Evolutionary conservation across 2,113 vertebrate genomes (phyloP).

Genomic region (Pionites leucogaster): DNA sequence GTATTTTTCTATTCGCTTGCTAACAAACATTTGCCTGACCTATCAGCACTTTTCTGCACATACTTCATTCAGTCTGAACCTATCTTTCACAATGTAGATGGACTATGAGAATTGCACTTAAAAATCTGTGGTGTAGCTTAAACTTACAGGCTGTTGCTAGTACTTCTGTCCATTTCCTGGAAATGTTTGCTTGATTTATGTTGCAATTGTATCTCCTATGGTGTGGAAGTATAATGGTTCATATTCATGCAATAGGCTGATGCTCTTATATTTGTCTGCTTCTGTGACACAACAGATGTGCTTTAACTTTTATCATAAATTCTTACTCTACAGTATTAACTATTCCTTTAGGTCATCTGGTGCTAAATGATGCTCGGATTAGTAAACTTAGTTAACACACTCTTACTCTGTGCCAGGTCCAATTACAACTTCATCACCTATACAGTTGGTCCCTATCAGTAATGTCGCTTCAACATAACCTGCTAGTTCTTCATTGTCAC

Average conservation of each 20-base stretch:
- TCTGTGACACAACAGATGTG: not conserved
- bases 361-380: not conserved
- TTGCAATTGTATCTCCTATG: not conserved
- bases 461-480: not conserved
- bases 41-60: not conserved
- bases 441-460: not conserved
- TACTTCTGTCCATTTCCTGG: not conserved
- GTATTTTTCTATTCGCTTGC: not conserved
- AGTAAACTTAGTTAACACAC: not conserved
- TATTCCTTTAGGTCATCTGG: not conserved
- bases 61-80: not conserved
- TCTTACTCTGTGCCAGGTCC: not conserved
- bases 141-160: not conserved
- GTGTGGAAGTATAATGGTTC: not conserved
- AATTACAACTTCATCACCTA: not conserved
- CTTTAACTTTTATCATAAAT: not conserved
- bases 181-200: not conserved
- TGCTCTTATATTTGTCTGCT: not conserved
- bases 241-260: not conserved
- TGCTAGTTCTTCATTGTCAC: not conserved
- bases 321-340: not conserved
- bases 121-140: not conserved
- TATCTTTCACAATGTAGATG: not conserved
- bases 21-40: not conserved
- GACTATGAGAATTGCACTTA: not conserved